phyloP scores from a whole-genome alignment of 2,113 vertebrate genomes.

The Apistogramma diplotaenia region DNA sequence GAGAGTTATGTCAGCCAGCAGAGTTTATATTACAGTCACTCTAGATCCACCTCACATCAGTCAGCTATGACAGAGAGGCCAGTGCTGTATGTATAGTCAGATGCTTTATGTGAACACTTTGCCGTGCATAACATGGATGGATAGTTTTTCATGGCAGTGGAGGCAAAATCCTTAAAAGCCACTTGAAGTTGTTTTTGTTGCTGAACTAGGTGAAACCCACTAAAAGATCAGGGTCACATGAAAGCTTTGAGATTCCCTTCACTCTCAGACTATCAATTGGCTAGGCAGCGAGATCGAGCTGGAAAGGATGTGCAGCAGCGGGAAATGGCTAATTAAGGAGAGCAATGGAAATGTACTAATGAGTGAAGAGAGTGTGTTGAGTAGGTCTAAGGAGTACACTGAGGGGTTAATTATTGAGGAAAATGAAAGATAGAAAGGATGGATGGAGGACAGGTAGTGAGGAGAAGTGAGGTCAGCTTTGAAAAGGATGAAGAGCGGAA shows the following conservation, averaged over 20 bases:
- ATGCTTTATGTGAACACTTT: neutral
- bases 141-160: neutral
- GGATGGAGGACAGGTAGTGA: neutral
- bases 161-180: neutral
- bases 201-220: neutral
- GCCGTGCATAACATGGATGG: neutral
- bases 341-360: no score
- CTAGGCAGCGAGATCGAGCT: neutral
- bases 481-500: neutral
- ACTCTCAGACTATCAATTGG: neutral
- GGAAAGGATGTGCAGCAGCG: neutral
- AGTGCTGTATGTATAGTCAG: slow-evolving; percentile 2
- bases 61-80: slow-evolving; percentile 12
- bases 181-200: neutral
- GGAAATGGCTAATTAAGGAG: no score
- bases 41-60: slow-evolving; percentile 21
- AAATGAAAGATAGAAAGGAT: neutral
- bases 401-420: no score
- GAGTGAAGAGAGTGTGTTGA: neutral
- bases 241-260: neutral
- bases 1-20: neutral
- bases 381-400: no score
- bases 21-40: slow-evolving; percentile 16
- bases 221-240: neutral
- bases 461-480: neutral